Evolutionary conservation across 1,140 invertebrate genomes (phyloP), one percentile per base, ranked within the genome.

Genomic region (Dendrolimus punctatus): DNA sequence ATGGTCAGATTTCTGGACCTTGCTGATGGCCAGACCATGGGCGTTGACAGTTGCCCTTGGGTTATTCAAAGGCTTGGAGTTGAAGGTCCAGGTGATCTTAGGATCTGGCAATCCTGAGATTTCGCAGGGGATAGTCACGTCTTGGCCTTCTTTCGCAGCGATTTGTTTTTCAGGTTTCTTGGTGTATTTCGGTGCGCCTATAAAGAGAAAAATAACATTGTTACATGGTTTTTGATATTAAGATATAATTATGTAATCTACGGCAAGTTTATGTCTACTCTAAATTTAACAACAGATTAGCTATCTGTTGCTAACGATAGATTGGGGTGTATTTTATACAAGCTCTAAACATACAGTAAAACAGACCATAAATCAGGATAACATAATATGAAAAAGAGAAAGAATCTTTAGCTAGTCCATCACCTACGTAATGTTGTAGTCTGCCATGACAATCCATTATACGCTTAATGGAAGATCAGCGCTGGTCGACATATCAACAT

Each of bases 51-150:
- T 23, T 4, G 62, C 46, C 4, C 58, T 53, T 0, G 64, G 51
- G 6, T 48, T 51, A n/a, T 49, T 9, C 1, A 79, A 46, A 5
- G 67, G 53, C 5, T 68, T 49, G 5, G 67, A 60, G 55, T 79
- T 80, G 60, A 61, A 72, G 0, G 66, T 74, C 74, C 72, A 80
- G 2, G 57, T 39, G 6, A 68, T 23, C 6, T 62, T 52, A 0
- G 71, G 54, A 5, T 51, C 46, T 4, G 77, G 71, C 0, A 69
- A 23, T 0, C 63, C 71, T 0, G 56, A 51, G 0, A 72, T 58
- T 37, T 70, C 50, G 56, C 77, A 83, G 0, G 71, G 66, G 4
- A 83, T 66, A 6, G 51, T 62, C 0, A 79, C 48, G 23, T 73
- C 71, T n/a, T 73, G 37, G 4, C 71, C 72, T 10, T 62, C 53